Percentiles rank a stretch among this genome's conserved stretches.
These are phyloP conservation scores for Tiliqua scincoides DNA, from an alignment of 2,113 vertebrate species.

Conservation along the genomic window DNA sequence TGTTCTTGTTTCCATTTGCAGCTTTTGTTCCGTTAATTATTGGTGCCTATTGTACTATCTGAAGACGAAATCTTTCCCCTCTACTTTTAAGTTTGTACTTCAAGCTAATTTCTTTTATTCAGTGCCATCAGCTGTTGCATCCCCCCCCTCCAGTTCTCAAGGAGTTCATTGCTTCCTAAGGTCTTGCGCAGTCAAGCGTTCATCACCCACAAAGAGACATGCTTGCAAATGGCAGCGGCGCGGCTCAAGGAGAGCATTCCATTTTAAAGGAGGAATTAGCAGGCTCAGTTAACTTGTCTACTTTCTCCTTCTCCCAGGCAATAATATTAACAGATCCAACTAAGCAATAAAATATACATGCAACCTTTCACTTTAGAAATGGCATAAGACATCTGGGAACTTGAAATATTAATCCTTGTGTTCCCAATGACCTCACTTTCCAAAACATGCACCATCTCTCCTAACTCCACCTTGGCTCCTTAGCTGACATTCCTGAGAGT, in stretches of 20 bases:
- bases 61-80: constrained; percentile 43
- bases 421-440: no score
- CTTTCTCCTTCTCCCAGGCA: background rate
- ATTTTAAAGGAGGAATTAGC: constrained; percentile 27
- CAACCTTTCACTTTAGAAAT: background rate
- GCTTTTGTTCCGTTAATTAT: constrained; percentile 36
- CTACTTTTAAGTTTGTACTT: constrained; percentile 27
- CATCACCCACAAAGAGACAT: background rate
- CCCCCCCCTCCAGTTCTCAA: constrained; percentile 38
- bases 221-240: background rate
- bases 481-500: no score
- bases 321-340: background rate
- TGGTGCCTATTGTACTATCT: constrained; percentile 3
- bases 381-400: background rate
- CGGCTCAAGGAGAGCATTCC: background rate
- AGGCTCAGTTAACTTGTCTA: no score
- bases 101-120: constrained; percentile 57
- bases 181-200: background rate
- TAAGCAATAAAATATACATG: background rate
- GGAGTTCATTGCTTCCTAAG: background rate
- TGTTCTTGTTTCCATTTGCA: constrained; percentile 23
- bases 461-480: no score
- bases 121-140: constrained; percentile 39
- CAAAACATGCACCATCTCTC: no score
- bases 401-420: background rate